Percentiles rank a stretch among this genome's conserved stretches.
These are phyloP conservation scores for Formicarius rufipectus DNA, from an alignment of 2,113 vertebrate species.

Conservation along the genomic window DNA sequence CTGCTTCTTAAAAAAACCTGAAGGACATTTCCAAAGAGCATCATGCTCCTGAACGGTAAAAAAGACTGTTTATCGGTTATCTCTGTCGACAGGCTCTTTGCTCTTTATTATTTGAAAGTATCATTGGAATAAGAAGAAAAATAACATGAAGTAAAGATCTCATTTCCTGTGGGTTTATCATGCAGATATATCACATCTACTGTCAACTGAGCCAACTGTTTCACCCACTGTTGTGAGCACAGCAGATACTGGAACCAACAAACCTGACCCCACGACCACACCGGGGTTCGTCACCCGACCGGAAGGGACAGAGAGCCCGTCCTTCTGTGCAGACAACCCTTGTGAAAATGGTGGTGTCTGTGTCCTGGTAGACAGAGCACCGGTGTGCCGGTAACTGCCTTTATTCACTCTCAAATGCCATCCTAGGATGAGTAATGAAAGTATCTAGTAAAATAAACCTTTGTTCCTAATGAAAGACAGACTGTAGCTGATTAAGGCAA, in stretches of 20 bases:
- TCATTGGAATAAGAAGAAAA: not conserved
- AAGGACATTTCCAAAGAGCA: not conserved
- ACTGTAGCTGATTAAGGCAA: not conserved
- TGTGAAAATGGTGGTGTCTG: slow-evolving; percentile 87
- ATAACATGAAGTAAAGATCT: not conserved
- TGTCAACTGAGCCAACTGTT: slow-evolving; percentile 43
- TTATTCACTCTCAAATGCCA: not conserved
- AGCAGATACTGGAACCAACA: not conserved
- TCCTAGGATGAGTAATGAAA: not conserved
- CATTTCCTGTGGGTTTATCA: not conserved
- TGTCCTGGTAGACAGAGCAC: not conserved
- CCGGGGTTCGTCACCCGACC: too few species aligned
- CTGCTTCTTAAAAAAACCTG: not conserved
- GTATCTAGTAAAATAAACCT: not conserved
- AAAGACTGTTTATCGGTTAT: not conserved
- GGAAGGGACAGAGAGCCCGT: not conserved
- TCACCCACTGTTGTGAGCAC: not conserved
- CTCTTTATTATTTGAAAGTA: not conserved
- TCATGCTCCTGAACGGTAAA: not conserved
- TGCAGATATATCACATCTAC: slow-evolving; percentile 86
- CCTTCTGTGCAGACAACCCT: slow-evolving; percentile 53
- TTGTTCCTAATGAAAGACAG: not conserved
- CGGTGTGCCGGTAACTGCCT: slow-evolving; percentile 82
- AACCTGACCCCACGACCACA: not conserved
- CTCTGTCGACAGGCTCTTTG: not conserved